A percentile compares a stretch with the other conserved stretches of the same genome.
Conservation (phyloP, 2,113 vertebrate genomes). For the Megaceryle maxima region DNA sequence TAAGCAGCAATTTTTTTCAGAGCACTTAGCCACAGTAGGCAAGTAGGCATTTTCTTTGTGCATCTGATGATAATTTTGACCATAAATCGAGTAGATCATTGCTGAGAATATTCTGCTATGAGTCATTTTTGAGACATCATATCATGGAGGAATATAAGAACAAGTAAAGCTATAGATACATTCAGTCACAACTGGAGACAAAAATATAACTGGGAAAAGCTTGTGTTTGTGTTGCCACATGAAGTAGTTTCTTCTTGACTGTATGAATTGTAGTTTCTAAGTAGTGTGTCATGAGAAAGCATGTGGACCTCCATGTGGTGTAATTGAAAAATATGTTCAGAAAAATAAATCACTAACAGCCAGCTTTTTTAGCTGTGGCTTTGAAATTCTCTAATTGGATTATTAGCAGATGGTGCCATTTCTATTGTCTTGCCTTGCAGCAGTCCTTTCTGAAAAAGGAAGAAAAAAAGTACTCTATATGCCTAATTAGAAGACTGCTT, state of each 20-base stretch:
- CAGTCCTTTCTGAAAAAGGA: constrained; percentile 11
- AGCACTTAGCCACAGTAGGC: not conserved
- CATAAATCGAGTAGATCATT: not conserved
- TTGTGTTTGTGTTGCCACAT: not conserved
- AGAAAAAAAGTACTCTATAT: constrained; percentile 17
- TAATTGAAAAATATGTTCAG: constrained; percentile 56
- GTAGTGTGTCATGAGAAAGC: constrained; percentile 30
- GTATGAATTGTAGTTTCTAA: constrained; percentile 25
- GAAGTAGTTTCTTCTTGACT: constrained; percentile 18
- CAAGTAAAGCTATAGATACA: not conserved
- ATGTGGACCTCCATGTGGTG: constrained; percentile 41
- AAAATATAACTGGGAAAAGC: not conserved
- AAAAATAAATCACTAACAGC: constrained; percentile 49
- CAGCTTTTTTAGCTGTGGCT: constrained; percentile 36
- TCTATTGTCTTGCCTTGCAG: constrained; percentile 64
- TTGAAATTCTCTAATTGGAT: constrained; percentile 70
- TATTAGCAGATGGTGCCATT: constrained; percentile 71
- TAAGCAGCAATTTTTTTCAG: not conserved
- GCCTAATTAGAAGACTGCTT: constrained; percentile 40
- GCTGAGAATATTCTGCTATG: not conserved
- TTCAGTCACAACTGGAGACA: not conserved
- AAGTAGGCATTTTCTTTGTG: not conserved
- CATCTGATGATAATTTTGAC: not conserved
- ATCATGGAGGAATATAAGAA: not conserved
- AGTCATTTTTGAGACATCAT: not conserved